Conservation (phyloP, 1,140 invertebrate species). For the Parapsyche elsis region DNA sequence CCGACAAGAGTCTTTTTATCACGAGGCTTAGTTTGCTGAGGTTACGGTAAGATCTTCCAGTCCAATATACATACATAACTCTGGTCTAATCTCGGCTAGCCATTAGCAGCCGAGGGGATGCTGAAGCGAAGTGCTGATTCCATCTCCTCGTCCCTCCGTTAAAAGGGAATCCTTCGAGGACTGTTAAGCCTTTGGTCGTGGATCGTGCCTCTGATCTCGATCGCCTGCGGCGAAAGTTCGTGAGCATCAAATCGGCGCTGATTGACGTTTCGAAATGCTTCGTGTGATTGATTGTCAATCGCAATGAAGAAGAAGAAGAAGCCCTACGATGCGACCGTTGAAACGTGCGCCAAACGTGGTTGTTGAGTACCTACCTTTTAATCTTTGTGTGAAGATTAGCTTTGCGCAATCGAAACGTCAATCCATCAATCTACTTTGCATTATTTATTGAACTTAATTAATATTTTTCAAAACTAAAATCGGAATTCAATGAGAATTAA, state of each 20-base stretch:
- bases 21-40: too few species aligned
- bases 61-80: too few species aligned
- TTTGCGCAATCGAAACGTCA: background rate
- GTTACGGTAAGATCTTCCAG: too few species aligned
- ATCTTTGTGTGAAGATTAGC: background rate
- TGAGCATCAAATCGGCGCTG: background rate
- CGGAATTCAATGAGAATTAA: too few species aligned
- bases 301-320: background rate
- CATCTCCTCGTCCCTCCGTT: too few species aligned
- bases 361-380: background rate
- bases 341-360: background rate
- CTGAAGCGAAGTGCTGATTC: too few species aligned
- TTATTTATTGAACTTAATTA: background rate
- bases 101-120: too few species aligned
- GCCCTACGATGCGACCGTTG: background rate
- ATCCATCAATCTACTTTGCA: background rate
- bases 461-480: background rate
- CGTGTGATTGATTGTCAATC: background rate
- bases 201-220: background rate
- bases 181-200: too few species aligned
- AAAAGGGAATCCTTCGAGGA: too few species aligned
- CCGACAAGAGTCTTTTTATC: too few species aligned
- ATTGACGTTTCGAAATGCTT: conserved; percentile 4
- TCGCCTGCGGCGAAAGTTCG: conserved; percentile 4
- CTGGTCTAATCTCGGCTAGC: too few species aligned